Evolutionary conservation across 1,140 invertebrate genomes (phyloP).

Genomic region (Cardiocondyla obscurior): DNA sequence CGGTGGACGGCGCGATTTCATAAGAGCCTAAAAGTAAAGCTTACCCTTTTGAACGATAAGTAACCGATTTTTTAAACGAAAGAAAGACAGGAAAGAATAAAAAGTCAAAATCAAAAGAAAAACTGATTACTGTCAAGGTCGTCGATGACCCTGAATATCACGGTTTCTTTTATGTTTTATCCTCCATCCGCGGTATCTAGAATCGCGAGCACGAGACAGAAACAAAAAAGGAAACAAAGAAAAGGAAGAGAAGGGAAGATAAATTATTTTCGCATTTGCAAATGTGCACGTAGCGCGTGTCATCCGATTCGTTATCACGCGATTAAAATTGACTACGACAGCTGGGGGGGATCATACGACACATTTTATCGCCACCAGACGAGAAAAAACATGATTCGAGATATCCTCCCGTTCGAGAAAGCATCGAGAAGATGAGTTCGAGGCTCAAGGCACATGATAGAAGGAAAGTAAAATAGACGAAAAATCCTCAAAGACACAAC

Average conservation of each 20-base stretch:
- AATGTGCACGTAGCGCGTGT: not conserved
- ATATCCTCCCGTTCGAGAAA: conserved; percentile 18
- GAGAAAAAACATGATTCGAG: conserved; percentile 61
- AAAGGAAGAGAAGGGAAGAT: not conserved
- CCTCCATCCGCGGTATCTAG: too few species aligned
- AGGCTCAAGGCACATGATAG: not conserved
- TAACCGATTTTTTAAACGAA: too few species aligned
- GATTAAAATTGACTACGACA: not conserved
- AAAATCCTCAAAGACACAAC: not conserved
- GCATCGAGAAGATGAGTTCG: too few species aligned
- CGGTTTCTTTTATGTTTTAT: not conserved
- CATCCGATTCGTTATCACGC: conserved; percentile 20
- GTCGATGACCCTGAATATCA: not conserved
- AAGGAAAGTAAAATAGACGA: not conserved
- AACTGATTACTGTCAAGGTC: not conserved
- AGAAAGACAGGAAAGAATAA: not conserved
- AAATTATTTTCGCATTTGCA: not conserved
- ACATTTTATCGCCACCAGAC: conserved; percentile 58
- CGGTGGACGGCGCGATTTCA: not conserved
- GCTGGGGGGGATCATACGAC: conserved; percentile 32
- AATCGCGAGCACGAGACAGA: not conserved
- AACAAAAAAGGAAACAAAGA: not conserved
- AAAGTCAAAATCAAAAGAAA: not conserved
- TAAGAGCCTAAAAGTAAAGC: not conserved
- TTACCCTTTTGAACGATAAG: too few species aligned